A percentile compares a stretch with the other conserved stretches of the same genome.
Conservation (phyloP, 2,888 invertebrate species). For the Entomobrya multifasciata region DNA sequence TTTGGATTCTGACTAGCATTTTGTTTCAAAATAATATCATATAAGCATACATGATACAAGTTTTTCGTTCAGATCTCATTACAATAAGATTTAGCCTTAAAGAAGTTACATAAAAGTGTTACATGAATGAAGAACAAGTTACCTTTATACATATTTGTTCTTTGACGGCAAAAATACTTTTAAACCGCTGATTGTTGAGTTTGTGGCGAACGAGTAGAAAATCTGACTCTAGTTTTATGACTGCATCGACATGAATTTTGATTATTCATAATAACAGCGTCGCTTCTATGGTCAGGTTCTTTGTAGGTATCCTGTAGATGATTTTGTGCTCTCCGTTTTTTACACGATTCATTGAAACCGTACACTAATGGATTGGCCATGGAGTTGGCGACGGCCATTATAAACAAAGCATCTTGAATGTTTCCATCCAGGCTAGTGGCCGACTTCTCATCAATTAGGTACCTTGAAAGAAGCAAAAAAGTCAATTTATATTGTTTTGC, state of each 20-base stretch:
- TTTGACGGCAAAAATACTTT: background rate
- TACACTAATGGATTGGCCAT: constrained; percentile 91
- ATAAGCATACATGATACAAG: no score
- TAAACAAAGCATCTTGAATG: constrained; percentile 87
- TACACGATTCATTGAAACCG: constrained; percentile 85
- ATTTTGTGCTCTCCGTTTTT: constrained; percentile 16
- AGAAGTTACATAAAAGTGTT: no score
- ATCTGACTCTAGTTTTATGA: constrained; percentile 46
- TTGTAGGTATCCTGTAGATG: constrained; percentile 19
- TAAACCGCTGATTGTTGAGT: constrained; percentile 55
- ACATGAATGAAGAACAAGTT: no score
- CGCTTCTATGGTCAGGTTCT: constrained; percentile 55
- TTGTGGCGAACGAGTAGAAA: constrained; percentile 12
- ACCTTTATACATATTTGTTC: no score
- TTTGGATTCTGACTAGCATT: no score
- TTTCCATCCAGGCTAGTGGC: constrained; percentile 81
- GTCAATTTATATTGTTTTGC: no score
- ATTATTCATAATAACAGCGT: constrained; percentile 50
- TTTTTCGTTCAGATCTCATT: no score
- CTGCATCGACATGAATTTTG: constrained; percentile 46
- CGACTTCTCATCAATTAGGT: constrained; percentile 86
- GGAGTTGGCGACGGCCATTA: constrained; percentile 91
- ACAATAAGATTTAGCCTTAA: no score
- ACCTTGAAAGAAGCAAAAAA: constrained; percentile 83
- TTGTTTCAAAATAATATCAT: no score